Evolutionary conservation across 1,140 invertebrate species (phyloP).

Genomic region (Papilio machaon): DNA sequence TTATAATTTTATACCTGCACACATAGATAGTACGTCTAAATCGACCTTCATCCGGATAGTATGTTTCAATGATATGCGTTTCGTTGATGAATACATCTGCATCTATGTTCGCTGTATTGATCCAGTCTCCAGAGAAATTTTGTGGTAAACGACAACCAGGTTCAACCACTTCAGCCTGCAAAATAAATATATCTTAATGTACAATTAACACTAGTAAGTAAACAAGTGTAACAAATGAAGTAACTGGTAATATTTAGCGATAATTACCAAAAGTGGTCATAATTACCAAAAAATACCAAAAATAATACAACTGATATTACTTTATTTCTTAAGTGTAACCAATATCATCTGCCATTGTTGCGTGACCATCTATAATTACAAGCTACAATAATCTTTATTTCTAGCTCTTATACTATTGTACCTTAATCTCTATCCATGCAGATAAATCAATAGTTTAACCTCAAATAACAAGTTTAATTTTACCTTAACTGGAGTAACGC

Average conservation of each 20-base stretch:
- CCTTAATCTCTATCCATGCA: too few species aligned
- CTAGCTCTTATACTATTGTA: not conserved
- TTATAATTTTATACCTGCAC: conserved; percentile 83
- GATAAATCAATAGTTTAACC: too few species aligned
- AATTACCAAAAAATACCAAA: too few species aligned
- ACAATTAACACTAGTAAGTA: too few species aligned
- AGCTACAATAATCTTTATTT: too few species aligned
- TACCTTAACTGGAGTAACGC: conserved; percentile 90
- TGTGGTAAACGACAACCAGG: conserved; percentile 95
- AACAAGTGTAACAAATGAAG: too few species aligned
- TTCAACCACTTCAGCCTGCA: conserved; percentile 91
- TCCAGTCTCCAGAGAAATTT: conserved; percentile 97
- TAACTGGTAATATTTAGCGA: too few species aligned
- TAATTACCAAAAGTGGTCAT: too few species aligned
- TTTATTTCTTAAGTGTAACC: too few species aligned
- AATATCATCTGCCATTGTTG: too few species aligned
- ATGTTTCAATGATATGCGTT: conserved; percentile 97
- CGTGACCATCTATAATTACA: too few species aligned
- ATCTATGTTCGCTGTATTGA: conserved; percentile 98
- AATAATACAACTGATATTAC: too few species aligned
- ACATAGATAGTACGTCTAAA: conserved; percentile 96
- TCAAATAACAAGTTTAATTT: not conserved
- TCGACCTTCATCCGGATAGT: conserved; percentile 93
- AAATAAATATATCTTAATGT: conserved; percentile 49
- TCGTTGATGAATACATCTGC: conserved; percentile 97